Evolutionary conservation across 2,888 invertebrate genomes (phyloP), one percentile per base, ranked within the genome.

Genomic region (Onthophagus sagittarius): DNA sequence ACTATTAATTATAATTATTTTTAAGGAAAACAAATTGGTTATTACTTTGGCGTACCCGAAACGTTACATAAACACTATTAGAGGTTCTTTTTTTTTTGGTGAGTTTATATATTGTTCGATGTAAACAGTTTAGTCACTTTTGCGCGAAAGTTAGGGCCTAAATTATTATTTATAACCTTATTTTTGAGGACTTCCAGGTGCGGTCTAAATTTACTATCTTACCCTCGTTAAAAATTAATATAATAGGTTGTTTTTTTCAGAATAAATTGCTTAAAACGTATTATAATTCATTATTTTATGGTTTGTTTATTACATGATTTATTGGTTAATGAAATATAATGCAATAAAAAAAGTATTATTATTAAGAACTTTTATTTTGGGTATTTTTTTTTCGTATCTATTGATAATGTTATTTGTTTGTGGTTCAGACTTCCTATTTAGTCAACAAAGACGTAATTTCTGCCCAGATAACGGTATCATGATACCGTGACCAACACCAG

Each of bases 141-240:
- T 63, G 39, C 62, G n/a, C 64, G 70, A 71, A 70, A 31, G 70
- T 70, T 63, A 15, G 63, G 15, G 31, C n/a, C 31, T 31, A 53
- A 71, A 62, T 73, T 71, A 73, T 71, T 73, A 70, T 73, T 73
- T 73, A 73, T 71, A 71, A 67, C 65, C 71, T 67, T 71, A 15
- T 63, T 62, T 53, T 14, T 62, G 73, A 73, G 32, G 53, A 15
- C 71, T 71, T 7, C 71, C 73, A 73, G 73, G 67, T 32, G 23
- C 67, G n/a, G 32, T 67, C 67, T 67, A 67, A 67, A 67, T 67
- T 67, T 67, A 67, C 39, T 53, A 9, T 53, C 7, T 11, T 53
- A 53, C 11, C 1, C 39, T 53, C 39, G 39, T 53, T 53, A 53
- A 53, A 53, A 53, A 53, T 53, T 53, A 9, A 4, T 53, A 53